Conservation (phyloP, 2,797 vertebrate species). For the Coregonus ussuriensis region DNA sequence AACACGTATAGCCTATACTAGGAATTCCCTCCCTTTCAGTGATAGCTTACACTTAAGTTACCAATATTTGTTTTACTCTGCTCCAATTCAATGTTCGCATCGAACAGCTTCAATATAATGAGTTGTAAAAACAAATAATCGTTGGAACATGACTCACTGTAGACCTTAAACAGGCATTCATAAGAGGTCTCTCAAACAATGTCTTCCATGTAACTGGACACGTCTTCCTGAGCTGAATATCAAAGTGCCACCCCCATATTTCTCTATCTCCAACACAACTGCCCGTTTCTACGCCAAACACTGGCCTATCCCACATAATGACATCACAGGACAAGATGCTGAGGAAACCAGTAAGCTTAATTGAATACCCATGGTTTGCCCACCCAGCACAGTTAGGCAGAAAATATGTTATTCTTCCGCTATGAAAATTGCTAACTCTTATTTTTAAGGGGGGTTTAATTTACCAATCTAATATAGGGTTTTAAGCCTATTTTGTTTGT, state of each 20-base stretch:
- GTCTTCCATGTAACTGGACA: not conserved
- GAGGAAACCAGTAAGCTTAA: slow-evolving; percentile 31
- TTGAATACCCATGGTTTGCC: slow-evolving; percentile 20
- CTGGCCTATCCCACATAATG: slow-evolving; percentile 26
- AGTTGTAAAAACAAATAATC: too few relatives aligned
- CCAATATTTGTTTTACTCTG: not conserved
- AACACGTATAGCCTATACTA: not conserved
- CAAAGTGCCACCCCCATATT: not conserved
- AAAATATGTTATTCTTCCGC: not conserved
- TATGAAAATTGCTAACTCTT: not conserved
- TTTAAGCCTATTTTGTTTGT: not conserved
- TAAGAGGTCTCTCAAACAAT: not conserved
- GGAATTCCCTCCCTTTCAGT: not conserved
- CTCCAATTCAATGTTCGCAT: not conserved
- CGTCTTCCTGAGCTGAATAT: too few relatives aligned
- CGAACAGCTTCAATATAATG: not conserved
- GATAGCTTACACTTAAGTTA: not conserved
- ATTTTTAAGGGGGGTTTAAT: not conserved
- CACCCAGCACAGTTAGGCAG: not conserved
- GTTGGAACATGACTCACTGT: not conserved
- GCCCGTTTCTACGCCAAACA: slow-evolving; percentile 70
- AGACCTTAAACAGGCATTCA: not conserved
- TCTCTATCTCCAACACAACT: slow-evolving; percentile 13
- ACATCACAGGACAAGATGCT: slow-evolving; percentile 18
- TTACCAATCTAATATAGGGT: not conserved